Conservation (phyloP, 2,113 vertebrate species). For the Laticauda colubrina region DNA sequence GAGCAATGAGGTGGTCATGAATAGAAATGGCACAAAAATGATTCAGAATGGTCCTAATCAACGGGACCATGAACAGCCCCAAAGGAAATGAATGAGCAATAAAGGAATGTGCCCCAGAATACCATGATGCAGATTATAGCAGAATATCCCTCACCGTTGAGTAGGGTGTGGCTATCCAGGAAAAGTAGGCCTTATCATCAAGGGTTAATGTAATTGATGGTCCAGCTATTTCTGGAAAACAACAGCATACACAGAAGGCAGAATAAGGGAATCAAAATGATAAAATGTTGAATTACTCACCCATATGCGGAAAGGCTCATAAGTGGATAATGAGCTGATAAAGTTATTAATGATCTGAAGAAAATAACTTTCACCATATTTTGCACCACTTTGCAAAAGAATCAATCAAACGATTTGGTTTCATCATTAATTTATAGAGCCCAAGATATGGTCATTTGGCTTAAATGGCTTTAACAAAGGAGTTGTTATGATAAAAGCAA, state of each 20-base stretch:
- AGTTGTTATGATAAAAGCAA: background rate
- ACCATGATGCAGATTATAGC: background rate
- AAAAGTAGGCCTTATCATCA: background rate
- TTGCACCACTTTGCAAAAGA: background rate
- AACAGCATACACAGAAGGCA: background rate
- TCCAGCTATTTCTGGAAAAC: background rate
- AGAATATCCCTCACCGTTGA: too few relatives aligned
- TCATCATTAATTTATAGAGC: background rate
- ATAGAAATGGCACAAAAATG: background rate
- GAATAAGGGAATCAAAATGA: background rate
- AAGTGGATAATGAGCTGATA: background rate
- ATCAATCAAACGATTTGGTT: background rate
- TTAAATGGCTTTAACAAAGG: background rate
- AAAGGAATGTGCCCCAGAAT: background rate
- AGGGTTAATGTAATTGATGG: too few relatives aligned
- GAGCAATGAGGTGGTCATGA: background rate
- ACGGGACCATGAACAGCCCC: background rate
- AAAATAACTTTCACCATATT: background rate
- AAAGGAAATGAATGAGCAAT: background rate
- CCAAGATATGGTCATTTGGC: background rate
- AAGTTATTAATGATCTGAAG: background rate
- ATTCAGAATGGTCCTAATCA: background rate
- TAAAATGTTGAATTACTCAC: background rate
- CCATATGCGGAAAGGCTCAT: background rate
- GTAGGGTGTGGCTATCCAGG: too few relatives aligned